Evolutionary conservation across 2,113 vertebrate genomes (phyloP).

Genomic region (Pachyramphus minor): DNA sequence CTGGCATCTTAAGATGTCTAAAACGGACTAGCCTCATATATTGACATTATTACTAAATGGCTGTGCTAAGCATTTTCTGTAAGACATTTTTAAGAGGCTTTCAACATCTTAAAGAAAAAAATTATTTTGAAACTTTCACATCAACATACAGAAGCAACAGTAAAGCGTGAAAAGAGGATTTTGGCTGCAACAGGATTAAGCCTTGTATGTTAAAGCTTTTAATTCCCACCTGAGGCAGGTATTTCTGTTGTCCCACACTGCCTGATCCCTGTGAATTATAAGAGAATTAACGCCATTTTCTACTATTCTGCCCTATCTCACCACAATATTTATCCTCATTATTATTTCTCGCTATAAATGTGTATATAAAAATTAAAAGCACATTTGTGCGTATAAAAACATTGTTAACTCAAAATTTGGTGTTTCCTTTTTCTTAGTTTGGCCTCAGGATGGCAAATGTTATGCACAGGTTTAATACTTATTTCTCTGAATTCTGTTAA

Average conservation of each 20-base stretch:
- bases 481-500: background rate
- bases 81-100: background rate
- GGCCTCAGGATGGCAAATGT: background rate
- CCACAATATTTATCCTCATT: background rate
- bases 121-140: background rate
- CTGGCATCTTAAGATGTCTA: background rate
- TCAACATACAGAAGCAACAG: background rate
- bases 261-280: background rate
- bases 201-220: background rate
- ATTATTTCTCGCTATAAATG: background rate
- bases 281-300: background rate
- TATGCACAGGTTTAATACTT: background rate
- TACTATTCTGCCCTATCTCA: background rate
- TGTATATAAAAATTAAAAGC: background rate
- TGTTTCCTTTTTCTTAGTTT: background rate
- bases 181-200: background rate
- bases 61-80: background rate
- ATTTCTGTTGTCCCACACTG: background rate
- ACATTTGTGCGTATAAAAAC: background rate
- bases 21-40: background rate
- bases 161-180: background rate
- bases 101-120: background rate
- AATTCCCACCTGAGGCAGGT: slow-evolving; percentile 35
- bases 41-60: background rate
- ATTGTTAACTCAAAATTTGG: background rate